Base-by-base conservation (phyloP, 2,797 vertebrate genomes). In the Anguilla obscura region DNA sequence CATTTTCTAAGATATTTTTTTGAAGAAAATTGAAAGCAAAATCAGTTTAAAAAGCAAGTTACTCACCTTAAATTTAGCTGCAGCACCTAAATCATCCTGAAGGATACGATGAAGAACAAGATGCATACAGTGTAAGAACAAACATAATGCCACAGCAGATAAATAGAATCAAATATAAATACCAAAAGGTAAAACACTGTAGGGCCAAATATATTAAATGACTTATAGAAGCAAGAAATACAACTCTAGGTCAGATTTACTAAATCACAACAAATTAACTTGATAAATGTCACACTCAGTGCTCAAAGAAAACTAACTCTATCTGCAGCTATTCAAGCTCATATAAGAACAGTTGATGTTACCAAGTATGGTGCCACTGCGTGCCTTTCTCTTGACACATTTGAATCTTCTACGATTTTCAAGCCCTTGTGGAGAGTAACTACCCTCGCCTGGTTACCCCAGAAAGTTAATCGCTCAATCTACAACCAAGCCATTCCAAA, bases 61-160 rank as follows among this genome's bases (percentile, higher is more conserved):
- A 8, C 95, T 9, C 95, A 98, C 97, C 97, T 98, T 98, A 90
- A 97, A 97, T 92, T 95, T 96, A 86, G 91, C 94, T 21, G 94
- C 54, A 0, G 91, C 96, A 91, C 94, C 94, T 33, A 96, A 92
- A 89, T 96, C 91, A 90, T 98, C 97, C 98, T 99, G 94, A 92
- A 92, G 91, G 33, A 89, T 21, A 87, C 86, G 90, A 89, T 50
- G 56, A 86, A 60, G 4, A 86, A 66, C 5, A 9, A 92, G 10
- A 87, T 76, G 45, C 74, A 87, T 93, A 92, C 14, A 84, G 33
- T 16, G n/a, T 8, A 48, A 80, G 48, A 52, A 60, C 27, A 63
- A 69, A 83, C 3, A 58, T 14, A 10, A 14, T 9, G 30, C 12
- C 36, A 33, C 12, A 69, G 45, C 74, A 45, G 33, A 79, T 45